Conservation (phyloP, 30 jellyfish, hydroid and myxozoan species). For the Pelagia noctiluca region DNA sequence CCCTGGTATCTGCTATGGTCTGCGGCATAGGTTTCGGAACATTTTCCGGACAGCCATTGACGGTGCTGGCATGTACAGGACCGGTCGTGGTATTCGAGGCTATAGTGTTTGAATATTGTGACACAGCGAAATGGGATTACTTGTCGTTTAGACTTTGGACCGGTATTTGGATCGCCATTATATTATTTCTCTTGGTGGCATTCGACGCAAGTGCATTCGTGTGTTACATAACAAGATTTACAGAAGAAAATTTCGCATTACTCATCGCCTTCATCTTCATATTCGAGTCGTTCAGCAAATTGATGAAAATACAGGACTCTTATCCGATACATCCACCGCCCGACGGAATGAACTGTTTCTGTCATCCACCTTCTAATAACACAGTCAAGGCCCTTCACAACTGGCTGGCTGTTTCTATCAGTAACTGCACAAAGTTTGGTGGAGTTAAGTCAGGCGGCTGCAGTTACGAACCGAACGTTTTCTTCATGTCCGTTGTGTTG, state of each 20-base stretch:
- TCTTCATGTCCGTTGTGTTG: constrained; percentile 52
- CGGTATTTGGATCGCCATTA: constrained; percentile 82
- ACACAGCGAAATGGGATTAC: constrained; percentile 64
- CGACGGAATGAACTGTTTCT: constrained; percentile 49
- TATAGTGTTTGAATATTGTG: constrained; percentile 68
- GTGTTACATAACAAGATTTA: constrained; percentile 86
- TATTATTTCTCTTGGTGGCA: constrained; percentile 70
- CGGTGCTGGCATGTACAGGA: constrained; percentile 76
- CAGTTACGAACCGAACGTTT: constrained; percentile 70
- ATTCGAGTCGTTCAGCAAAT: constrained; percentile 72
- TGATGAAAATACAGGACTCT: constrained; percentile 45
- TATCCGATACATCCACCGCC: constrained; percentile 72
- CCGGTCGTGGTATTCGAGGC: constrained; percentile 85
- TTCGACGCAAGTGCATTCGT: constrained; percentile 75
- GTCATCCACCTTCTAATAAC: constrained; percentile 51
- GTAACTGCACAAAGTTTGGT: constrained; percentile 47
- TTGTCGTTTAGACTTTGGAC: constrained; percentile 90
- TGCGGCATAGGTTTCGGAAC: constrained; percentile 68
- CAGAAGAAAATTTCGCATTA: constrained; percentile 83
- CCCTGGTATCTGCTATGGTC: constrained; percentile 62
- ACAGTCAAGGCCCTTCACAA: constrained; percentile 21
- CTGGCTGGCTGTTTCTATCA: constrained; percentile 35
- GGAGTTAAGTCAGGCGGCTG: constrained; percentile 40
- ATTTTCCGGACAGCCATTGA: constrained; percentile 94
- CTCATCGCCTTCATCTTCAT: constrained; percentile 75